A percentile compares a stretch with the other conserved stretches of the same genome.
These are phyloP conservation scores for Myotis vivesi DNA, from an alignment of 2,797 vertebrate genomes.

Conservation along the genomic window DNA sequence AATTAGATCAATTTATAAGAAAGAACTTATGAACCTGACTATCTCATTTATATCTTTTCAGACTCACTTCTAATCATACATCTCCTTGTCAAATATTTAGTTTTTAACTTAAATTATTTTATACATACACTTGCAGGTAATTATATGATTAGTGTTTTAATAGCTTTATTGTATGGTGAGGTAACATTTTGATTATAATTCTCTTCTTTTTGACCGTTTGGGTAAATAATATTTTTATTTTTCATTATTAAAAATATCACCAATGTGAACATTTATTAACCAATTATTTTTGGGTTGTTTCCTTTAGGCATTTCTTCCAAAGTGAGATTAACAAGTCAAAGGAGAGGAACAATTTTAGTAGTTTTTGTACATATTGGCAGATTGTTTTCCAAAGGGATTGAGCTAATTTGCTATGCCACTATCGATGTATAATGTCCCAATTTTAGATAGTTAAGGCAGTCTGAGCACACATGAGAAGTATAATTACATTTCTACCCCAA, in stretches of 20 bases:
- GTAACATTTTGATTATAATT: constrained; percentile 29
- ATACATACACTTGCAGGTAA: background rate
- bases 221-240: constrained; percentile 42
- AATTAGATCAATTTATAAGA: constrained; percentile 4
- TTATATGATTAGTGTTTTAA: constrained; percentile 13
- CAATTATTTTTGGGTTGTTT: constrained; percentile 41
- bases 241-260: constrained; percentile 20
- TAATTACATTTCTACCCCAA: constrained; percentile 19
- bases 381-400: background rate
- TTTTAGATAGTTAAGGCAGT: background rate
- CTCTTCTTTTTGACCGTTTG: constrained; percentile 6
- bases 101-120: constrained; percentile 50
- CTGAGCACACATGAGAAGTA: constrained; percentile 3
- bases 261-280: constrained; percentile 2
- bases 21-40: constrained; percentile 7
- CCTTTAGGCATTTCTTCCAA: background rate
- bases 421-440: background rate
- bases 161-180: constrained; percentile 10
- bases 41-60: constrained; percentile 5
- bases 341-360: background rate
- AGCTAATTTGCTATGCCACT: background rate
- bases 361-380: background rate
- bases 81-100: background rate
- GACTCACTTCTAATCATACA: background rate
- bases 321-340: constrained; percentile 50